A percentile compares a stretch with the other conserved stretches of the same genome.
These are phyloP conservation scores for Tinea pellionella DNA, from an alignment of 2,888 invertebrate genomes.

Conservation along the genomic window DNA sequence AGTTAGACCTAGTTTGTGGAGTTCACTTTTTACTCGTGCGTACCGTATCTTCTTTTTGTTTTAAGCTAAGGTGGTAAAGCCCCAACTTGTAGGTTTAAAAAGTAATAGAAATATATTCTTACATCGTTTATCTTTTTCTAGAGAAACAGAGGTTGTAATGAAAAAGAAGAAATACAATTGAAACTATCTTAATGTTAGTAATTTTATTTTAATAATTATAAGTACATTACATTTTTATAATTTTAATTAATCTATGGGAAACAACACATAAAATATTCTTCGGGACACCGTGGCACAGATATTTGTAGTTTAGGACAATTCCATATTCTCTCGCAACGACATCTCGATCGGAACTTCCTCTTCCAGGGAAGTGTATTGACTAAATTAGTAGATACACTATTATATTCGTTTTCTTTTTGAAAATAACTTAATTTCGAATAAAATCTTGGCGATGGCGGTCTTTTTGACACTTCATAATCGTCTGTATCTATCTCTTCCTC, in stretches of 20 bases:
- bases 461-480: conserved; percentile 23
- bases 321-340: conserved; percentile 57
- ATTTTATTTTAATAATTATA: too few relatives aligned
- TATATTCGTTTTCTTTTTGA: conserved; percentile 25
- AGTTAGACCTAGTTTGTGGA: too few relatives aligned
- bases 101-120: too few relatives aligned
- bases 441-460: conserved; percentile 27
- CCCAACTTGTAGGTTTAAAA: too few relatives aligned
- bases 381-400: conserved; percentile 33
- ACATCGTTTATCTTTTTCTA: too few relatives aligned
- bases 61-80: too few relatives aligned
- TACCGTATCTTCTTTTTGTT: too few relatives aligned
- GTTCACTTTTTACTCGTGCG: too few relatives aligned
- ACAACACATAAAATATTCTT: conserved; percentile 61
- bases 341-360: conserved; percentile 45
- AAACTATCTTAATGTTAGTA: too few relatives aligned
- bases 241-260: conserved; percentile 35
- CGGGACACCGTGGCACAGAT: conserved; percentile 53
- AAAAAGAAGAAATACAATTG: too few relatives aligned
- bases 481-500: conserved; percentile 20
- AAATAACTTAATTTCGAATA: conserved; percentile 45
- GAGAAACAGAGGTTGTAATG: too few relatives aligned
- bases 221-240: too few relatives aligned
- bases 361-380: conserved; percentile 30
- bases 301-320: conserved; percentile 62